These are phyloP conservation scores for Crocuta crocuta DNA, from an alignment of 2,113 vertebrate species.

Conservation along the genomic window DNA sequence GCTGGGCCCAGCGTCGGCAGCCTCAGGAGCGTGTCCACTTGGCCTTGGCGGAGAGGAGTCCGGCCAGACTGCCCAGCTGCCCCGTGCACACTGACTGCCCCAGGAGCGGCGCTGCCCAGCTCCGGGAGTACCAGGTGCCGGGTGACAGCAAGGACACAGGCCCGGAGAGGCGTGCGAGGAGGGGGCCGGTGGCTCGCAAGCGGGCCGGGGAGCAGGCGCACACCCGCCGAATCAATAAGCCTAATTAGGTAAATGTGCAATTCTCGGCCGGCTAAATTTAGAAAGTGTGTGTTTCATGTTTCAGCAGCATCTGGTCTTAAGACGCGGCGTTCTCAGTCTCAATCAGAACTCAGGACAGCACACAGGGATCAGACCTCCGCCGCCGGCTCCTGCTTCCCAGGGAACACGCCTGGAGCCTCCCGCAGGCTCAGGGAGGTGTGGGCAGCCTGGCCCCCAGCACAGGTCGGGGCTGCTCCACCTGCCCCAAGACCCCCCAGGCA, in stretches of 20 bases:
- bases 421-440: not conserved
- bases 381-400: not conserved
- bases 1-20: not conserved
- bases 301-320: constrained; percentile 73
- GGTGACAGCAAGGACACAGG: not conserved
- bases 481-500: not conserved
- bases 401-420: not conserved
- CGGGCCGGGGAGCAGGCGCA: not conserved
- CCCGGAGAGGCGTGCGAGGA: not conserved
- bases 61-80: not conserved
- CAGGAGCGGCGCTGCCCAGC: accelerated
- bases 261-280: constrained; percentile 73
- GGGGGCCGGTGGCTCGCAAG: not conserved
- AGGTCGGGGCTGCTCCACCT: not conserved
- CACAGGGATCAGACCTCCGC: not conserved
- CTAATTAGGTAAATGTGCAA: constrained; percentile 64
- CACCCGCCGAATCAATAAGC: not conserved
- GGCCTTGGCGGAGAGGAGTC: not conserved
- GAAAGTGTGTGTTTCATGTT: constrained; percentile 12
- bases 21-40: not conserved
- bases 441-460: not conserved
- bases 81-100: not conserved
- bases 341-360: constrained; percentile 25
- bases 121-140: not conserved
- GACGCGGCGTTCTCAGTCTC: constrained; percentile 70